Percentiles rank a stretch among this genome's conserved stretches.
Conservation (phyloP, 2,888 invertebrate genomes). For the Pyrochroa serraticornis region DNA sequence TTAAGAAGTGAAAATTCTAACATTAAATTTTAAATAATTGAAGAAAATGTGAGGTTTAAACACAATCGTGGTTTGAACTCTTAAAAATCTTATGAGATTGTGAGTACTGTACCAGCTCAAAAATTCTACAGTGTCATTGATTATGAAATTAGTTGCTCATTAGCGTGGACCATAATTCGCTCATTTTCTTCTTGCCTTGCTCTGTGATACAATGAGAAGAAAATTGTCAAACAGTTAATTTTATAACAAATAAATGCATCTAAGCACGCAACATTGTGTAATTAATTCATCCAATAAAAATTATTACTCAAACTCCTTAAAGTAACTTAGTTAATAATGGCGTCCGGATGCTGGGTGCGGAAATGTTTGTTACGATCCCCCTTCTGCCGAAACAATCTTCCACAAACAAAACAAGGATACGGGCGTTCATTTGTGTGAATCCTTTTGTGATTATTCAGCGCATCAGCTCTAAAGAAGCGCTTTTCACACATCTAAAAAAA, state of each 20-base stretch:
- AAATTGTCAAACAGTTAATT: slow-evolving; percentile 4
- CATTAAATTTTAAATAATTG: too few relatives aligned
- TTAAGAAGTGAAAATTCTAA: too few relatives aligned
- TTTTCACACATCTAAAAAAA: slow-evolving; percentile 61
- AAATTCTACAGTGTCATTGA: too few relatives aligned
- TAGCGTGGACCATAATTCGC: slow-evolving; percentile 11
- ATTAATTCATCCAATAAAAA: slow-evolving; percentile 1
- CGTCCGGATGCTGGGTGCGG: slow-evolving; percentile 60
- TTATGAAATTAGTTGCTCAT: slow-evolving; percentile 3
- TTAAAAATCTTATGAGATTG: too few relatives aligned
- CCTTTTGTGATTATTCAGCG: slow-evolving; percentile 66
- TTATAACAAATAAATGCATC: not conserved
- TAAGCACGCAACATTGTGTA: not conserved
- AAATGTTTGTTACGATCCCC: slow-evolving; percentile 66
- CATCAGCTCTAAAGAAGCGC: slow-evolving; percentile 68
- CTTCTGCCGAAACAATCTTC: slow-evolving; percentile 62
- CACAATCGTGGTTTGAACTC: too few relatives aligned
- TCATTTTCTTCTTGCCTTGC: slow-evolving; percentile 1
- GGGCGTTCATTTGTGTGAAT: slow-evolving; percentile 68
- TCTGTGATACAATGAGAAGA: slow-evolving; percentile 4
- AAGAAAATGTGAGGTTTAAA: too few relatives aligned
- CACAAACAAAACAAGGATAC: slow-evolving; percentile 62
- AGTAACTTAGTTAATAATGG: slow-evolving; percentile 5
- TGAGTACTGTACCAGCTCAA: too few relatives aligned
- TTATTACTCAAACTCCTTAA: not conserved